These are phyloP conservation scores for Pegoplata infirma DNA, from an alignment of 2,888 invertebrate species.

Conservation along the genomic window DNA sequence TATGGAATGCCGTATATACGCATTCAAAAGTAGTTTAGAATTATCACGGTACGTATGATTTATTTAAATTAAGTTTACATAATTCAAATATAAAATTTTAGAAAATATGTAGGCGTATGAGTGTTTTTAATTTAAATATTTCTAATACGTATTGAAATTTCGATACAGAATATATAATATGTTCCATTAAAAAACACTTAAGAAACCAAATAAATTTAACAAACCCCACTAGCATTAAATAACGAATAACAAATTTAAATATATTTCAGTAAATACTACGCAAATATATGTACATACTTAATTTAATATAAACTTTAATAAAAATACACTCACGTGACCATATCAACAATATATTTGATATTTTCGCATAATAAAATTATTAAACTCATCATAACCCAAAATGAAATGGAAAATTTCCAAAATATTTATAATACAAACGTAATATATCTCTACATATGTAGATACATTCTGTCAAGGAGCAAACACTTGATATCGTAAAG, in stretches of 20 bases:
- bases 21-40: too few relatives aligned
- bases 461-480: too few relatives aligned
- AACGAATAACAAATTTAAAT: background rate
- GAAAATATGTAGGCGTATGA: constrained; percentile 9
- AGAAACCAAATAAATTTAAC: background rate
- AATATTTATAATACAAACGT: too few relatives aligned
- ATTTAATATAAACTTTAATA: background rate
- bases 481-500: background rate
- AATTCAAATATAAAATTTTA: background rate
- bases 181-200: background rate
- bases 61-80: background rate
- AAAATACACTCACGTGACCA: constrained; percentile 25
- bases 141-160: background rate
- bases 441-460: too few relatives aligned
- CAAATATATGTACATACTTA: too few relatives aligned
- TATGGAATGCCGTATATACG: too few relatives aligned
- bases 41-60: constrained; percentile 7
- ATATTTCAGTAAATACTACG: background rate
- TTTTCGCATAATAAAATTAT: constrained; percentile 4
- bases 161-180: background rate
- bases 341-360: background rate
- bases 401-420: background rate
- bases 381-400: background rate
- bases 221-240: background rate
- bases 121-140: background rate